phyloP scores from a whole-genome alignment of 1,140 invertebrate genomes.

The Copidosoma floridanum region DNA sequence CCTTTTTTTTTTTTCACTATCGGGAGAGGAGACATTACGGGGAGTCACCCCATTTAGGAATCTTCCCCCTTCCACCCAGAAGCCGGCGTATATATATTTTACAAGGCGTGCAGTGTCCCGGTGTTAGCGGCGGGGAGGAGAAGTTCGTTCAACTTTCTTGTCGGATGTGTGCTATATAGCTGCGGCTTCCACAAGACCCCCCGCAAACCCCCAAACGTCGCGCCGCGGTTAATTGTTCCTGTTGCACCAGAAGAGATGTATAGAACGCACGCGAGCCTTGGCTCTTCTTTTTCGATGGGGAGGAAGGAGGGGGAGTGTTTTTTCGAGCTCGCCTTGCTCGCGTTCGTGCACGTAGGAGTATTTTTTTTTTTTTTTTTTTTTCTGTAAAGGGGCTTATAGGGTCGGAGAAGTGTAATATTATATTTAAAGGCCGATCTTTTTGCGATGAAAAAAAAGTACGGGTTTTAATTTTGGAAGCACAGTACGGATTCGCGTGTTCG shows the following conservation, averaged over 20 bases:
- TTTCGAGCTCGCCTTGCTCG: too few relatives aligned
- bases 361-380: too few relatives aligned
- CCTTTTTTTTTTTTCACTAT: constrained; percentile 9
- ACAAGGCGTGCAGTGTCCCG: background rate
- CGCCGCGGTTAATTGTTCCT: background rate
- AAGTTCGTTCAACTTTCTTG: constrained; percentile 36
- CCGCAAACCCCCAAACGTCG: background rate
- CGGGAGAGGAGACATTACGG: background rate
- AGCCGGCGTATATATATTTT: too few relatives aligned
- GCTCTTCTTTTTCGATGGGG: too few relatives aligned
- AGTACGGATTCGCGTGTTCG: too few relatives aligned
- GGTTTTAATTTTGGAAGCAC: too few relatives aligned
- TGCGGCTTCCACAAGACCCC: background rate
- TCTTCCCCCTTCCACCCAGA: constrained; percentile 3
- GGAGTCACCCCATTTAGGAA: constrained; percentile 13
- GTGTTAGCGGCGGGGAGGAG: background rate
- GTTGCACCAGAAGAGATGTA: background rate
- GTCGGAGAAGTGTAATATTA: too few relatives aligned
- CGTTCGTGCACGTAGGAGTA: too few relatives aligned
- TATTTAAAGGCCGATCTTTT: too few relatives aligned
- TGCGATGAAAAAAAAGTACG: too few relatives aligned
- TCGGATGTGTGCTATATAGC: background rate
- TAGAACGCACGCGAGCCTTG: background rate
- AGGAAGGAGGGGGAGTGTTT: too few relatives aligned
- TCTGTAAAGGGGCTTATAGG: too few relatives aligned